Evolutionary conservation across 2,113 vertebrate genomes (phyloP), one percentile per base, ranked within the genome.

Genomic region (Tragelaphus scriptus): DNA sequence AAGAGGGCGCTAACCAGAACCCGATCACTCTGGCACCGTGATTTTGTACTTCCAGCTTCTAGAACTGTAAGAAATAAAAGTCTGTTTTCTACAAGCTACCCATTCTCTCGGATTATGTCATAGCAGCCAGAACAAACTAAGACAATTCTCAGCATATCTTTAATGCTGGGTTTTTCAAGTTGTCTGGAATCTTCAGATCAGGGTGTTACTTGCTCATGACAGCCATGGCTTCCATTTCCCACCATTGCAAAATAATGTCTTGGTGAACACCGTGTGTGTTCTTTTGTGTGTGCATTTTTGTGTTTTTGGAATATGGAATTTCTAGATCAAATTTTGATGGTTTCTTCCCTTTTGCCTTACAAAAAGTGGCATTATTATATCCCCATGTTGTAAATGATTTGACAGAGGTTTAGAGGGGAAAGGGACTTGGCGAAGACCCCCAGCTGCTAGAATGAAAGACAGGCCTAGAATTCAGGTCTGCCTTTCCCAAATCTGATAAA

Each of bases 241-340:
- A 9, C 5, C 8, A 0, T 9, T n/a, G 1, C 23, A 40, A 80
- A 40, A 15, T 0, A 4, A n/a, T 2, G 28, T 15, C 13, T 17
- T 10, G 0, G 28, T 3, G 40, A 56, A n/a, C 47, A 49, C 14
- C 15, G 16, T 36, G 17, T 49, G 30, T 16, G 36, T 23, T 1
- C 10, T 2, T 56, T 0, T 58, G 2, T 61, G 2, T 19, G 51
- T 6, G 2, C 6, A 40, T 51, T 26, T 92, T 40, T 40, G 28
- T 68, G 56, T 36, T 86, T 87, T 79, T n/a, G 16, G 11, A 63
- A 15, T 53, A 17, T 44, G 21, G 44, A 26, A 63, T 81, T 75
- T 51, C 75, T 86, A 6, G 14, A 25, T 63, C 32, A 49, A 25
- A 47, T 63, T 47, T 94, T 65, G 32, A 56, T 21, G 90, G 28